Base-by-base conservation (phyloP, 30 jellyfish, hydroid and myxozoan genomes). In the Aurelia aurita region DNA sequence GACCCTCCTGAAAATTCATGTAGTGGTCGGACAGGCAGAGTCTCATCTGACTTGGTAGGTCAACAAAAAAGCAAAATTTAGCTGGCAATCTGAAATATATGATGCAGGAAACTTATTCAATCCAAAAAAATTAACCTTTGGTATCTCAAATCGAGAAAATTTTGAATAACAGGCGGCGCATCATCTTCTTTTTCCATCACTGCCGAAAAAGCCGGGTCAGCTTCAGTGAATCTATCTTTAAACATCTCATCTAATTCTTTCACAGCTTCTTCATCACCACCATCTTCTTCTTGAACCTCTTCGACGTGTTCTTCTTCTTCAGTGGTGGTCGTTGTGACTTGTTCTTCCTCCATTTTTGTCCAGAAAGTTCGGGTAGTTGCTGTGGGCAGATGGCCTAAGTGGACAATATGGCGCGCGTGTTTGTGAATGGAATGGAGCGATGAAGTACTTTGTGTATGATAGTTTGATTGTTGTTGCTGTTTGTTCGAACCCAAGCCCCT, bases 161-260 rank as follows among this genome's bases (percentile, higher is more conserved):
- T 83, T 20, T 74, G 32, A 13, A 83, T 62, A 5, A 83, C 80
- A 1, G 93, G 93, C 19, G 93, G 93, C 0, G 93, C 81, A 39
- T 43, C 26, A 2, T 70, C 93, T 39, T 70, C 93, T 45, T 58
- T 69, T 31, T 69, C 39, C 72, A 67, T 25, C 0, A 70, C 87
- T 39, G 49, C 93, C 80, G 55, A 23, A 23, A 83, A 83, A 20
- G 63, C 81, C 16, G 54, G 60, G 72, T 83, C 93, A 5, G 72
- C 46, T 11, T 83, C 93, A 1, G 93, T 83, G 57, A 83, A 83
- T 19, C 93, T 82, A 26, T 83, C 76, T 70, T 71, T 83, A 34
- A 83, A 83, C 93, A 55, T 39, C 28, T 83, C 93, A 10, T 83
- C 93, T 23, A 83, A 58, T 49, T 83, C 93, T 5, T 57, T 44